These are phyloP conservation scores for Machaerirhynchus nigripectus DNA, from an alignment of 2,113 vertebrate species.

Conservation along the genomic window DNA sequence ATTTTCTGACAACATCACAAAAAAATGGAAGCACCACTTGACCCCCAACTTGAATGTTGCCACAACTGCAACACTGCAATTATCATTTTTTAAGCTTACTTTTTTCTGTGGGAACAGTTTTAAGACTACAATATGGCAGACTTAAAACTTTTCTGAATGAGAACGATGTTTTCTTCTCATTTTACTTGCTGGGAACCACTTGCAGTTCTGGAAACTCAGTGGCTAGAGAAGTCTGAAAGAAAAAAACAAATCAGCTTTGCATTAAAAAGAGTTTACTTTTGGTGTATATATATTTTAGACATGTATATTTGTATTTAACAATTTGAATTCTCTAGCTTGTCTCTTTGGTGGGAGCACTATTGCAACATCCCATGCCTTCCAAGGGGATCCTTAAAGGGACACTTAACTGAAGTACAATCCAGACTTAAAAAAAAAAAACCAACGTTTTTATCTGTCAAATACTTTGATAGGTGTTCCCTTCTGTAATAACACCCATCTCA, in stretches of 20 bases:
- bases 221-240: neutral
- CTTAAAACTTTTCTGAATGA: neutral
- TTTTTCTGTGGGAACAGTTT: neutral
- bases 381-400: neutral
- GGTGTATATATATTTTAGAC: neutral
- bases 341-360: neutral
- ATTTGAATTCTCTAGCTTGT: neutral
- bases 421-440: neutral
- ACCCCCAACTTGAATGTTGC: neutral
- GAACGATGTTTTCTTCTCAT: fast-evolving
- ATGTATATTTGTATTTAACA: neutral
- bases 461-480: neutral
- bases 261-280: neutral
- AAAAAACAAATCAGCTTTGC: neutral
- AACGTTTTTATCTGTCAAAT: neutral
- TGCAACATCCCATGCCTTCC: neutral
- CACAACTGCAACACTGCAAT: neutral
- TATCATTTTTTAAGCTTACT: neutral
- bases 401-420: neutral
- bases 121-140: neutral
- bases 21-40: neutral
- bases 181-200: neutral
- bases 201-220: neutral
- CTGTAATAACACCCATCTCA: neutral
- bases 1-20: neutral